Evolutionary conservation across 53 echinoderm and acorn worm genomes (phyloP).

Genomic region (Astropecten irregularis): DNA sequence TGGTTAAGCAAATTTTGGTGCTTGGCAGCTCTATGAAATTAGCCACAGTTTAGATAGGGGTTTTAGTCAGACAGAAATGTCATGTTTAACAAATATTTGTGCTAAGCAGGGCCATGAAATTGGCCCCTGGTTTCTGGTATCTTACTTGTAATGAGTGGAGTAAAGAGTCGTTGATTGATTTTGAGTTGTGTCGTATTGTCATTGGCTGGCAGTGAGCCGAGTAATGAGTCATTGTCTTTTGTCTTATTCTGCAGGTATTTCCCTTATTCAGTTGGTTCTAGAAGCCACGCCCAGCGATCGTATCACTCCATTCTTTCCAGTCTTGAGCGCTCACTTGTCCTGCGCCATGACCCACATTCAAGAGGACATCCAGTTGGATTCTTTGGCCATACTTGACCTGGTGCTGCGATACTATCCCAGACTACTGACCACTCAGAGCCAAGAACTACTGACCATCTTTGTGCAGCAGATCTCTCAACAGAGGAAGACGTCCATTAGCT

Average conservation of each 20-base stretch:
- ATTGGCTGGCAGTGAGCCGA: too few species aligned
- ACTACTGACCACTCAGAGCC: conserved; percentile 66
- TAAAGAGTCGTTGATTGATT: too few species aligned
- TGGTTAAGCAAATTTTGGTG: too few species aligned
- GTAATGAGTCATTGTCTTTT: too few species aligned
- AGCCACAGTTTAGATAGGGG: too few species aligned
- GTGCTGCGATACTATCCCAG: conserved; percentile 73
- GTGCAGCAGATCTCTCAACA: conserved; percentile 89
- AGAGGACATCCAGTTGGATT: conserved; percentile 85
- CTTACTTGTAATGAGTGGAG: background rate
- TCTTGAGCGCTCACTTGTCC: conserved; percentile 79
- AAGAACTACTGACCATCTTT: conserved; percentile 84
- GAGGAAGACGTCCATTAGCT: conserved; percentile 46
- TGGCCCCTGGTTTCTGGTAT: too few species aligned
- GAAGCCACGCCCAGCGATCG: conserved; percentile 48
- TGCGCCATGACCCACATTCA: conserved; percentile 96
- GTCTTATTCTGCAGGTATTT: conserved; percentile 6
- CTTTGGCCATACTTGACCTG: conserved; percentile 76
- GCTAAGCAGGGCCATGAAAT: too few species aligned
- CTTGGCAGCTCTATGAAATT: too few species aligned
- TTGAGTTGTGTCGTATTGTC: too few species aligned
- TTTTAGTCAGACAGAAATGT: too few species aligned
- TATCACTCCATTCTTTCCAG: conserved; percentile 85
- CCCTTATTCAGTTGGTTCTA: conserved; percentile 69
- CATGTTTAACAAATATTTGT: too few species aligned